Conservation (phyloP, 2,888 invertebrate genomes). For the Andrena fulva region DNA sequence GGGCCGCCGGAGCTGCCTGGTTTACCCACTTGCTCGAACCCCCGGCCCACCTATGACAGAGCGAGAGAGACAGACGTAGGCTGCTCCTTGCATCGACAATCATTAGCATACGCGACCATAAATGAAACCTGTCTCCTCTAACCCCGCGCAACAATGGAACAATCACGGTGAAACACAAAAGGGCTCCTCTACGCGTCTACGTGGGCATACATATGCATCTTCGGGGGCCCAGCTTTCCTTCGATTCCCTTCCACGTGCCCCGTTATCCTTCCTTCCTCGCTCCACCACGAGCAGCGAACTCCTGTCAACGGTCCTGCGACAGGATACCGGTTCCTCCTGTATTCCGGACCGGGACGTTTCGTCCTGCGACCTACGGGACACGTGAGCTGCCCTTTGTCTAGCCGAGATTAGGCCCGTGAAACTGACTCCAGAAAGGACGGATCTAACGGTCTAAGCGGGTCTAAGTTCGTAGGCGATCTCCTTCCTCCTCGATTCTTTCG, state of each 20-base stretch:
- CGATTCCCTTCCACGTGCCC: constrained; percentile 63
- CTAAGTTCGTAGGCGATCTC: constrained; percentile 73
- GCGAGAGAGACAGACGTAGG: constrained; percentile 37
- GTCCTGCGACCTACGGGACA: constrained; percentile 71
- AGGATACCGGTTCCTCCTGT: constrained; percentile 83
- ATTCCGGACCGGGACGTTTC: constrained; percentile 80
- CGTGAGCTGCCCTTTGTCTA: constrained; percentile 71
- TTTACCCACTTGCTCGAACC: constrained; percentile 71
- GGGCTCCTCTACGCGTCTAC: constrained; percentile 48
- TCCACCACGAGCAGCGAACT: constrained; percentile 55
- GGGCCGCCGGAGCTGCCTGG: constrained; percentile 60
- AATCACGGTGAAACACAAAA: constrained; percentile 68
- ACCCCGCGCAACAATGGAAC: constrained; percentile 72
- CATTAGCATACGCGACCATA: constrained; percentile 81
- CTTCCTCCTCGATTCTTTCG: constrained; percentile 40
- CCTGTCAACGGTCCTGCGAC: constrained; percentile 82
- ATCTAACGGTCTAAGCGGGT: constrained; percentile 58
- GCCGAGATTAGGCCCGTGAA: constrained; percentile 74
- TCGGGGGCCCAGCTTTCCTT: constrained; percentile 59
- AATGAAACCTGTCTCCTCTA: constrained; percentile 82
- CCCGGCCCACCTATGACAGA: constrained; percentile 27
- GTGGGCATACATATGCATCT: constrained; percentile 66
- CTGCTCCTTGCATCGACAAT: constrained; percentile 44
- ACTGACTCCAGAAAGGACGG: constrained; percentile 63
- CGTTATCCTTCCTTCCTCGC: constrained; percentile 63